Percentiles rank a stretch among this genome's conserved stretches.
Evolutionary conservation across 2,113 vertebrate species (phyloP).

Genomic region (Gymnogyps californianus): DNA sequence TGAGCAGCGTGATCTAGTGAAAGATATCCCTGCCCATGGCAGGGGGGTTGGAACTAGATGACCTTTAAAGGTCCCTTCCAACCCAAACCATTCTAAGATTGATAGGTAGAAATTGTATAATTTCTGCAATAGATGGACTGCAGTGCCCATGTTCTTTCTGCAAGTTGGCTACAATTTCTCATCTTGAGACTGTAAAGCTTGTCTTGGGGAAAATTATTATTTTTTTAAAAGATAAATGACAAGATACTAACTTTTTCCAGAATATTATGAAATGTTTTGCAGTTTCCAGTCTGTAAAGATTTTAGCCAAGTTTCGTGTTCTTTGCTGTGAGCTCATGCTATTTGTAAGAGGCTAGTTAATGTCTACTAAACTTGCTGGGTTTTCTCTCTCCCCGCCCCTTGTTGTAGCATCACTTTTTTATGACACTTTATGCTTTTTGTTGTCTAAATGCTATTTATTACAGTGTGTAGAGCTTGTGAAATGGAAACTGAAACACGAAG

Average conservation of each 20-base stretch:
- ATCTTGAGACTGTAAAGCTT: not conserved
- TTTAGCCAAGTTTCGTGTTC: not conserved
- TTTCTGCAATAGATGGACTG: not conserved
- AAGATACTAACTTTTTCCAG: not conserved
- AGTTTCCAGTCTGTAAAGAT: not conserved
- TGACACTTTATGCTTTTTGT: not conserved
- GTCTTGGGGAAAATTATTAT: not conserved
- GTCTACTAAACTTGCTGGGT: not conserved
- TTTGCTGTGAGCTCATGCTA: not conserved
- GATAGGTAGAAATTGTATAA: fast-evolving
- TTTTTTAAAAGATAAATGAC: not conserved
- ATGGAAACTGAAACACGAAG: not conserved
- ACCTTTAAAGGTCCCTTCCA: not conserved
- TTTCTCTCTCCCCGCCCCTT: not conserved
- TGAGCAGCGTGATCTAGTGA: not conserved
- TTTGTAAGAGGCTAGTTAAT: not conserved
- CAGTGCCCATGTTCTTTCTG: not conserved
- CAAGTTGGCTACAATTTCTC: not conserved
- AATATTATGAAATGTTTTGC: not conserved
- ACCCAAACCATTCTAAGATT: not conserved
- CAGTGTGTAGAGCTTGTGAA: not conserved
- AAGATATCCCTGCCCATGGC: not conserved
- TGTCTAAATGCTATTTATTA: not conserved
- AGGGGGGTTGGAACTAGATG: not conserved
- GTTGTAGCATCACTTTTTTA: not conserved